phyloP scores from a whole-genome alignment of 35 echinoderm and acorn worm species.

The Heliocidaris tuberculata region DNA sequence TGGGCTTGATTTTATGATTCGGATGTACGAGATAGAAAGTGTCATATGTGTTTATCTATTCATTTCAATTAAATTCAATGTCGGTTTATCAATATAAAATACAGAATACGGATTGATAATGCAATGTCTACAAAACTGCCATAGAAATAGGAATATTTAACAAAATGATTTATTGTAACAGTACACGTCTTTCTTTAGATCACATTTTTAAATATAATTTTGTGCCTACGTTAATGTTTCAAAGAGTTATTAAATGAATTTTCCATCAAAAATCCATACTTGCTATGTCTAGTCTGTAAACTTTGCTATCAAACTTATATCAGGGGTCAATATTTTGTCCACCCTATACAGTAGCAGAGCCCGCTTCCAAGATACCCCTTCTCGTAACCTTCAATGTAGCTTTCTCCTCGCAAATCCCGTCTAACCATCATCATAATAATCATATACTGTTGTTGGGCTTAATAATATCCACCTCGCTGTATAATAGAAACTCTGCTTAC shows the following conservation, averaged over 20 bases:
- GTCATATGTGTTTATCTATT: too few species aligned
- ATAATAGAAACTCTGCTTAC: slow-evolving; percentile 46
- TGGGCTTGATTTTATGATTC: too few species aligned
- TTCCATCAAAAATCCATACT: not conserved
- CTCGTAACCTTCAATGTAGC: slow-evolving; percentile 26
- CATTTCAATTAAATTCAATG: too few species aligned
- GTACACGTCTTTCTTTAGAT: too few species aligned
- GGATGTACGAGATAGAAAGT: too few species aligned
- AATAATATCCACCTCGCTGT: slow-evolving; percentile 42
- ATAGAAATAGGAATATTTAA: too few species aligned
- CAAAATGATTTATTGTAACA: too few species aligned
- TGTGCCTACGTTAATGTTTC: not conserved
- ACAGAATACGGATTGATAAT: too few species aligned
- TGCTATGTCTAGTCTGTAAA: not conserved
- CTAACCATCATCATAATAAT: slow-evolving; percentile 21
- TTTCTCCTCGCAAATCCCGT: not conserved
- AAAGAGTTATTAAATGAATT: not conserved
- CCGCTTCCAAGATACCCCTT: not conserved
- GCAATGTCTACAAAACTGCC: too few species aligned
- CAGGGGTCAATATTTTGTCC: not conserved
- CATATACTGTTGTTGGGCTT: slow-evolving; percentile 41
- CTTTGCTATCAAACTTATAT: not conserved
- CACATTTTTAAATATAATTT: too few species aligned
- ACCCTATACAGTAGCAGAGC: not conserved
- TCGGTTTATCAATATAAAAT: too few species aligned